Evolutionary conservation across 2,888 invertebrate genomes (phyloP).

Genomic region (Chaetogeoica ovagalla): DNA sequence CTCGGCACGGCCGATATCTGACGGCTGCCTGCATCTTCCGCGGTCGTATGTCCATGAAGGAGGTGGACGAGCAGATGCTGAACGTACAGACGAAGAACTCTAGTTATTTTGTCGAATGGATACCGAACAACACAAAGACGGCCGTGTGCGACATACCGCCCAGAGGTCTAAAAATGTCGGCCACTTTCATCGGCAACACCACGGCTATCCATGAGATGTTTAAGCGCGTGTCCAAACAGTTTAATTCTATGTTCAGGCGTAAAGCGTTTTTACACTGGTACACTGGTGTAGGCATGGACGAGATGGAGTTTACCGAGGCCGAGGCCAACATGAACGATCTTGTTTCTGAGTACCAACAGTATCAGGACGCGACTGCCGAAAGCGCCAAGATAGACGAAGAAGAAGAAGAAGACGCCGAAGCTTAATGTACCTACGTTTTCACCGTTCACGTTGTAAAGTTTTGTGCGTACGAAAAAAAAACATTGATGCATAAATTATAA

Average conservation of each 20-base stretch:
- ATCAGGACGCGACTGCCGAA: background rate
- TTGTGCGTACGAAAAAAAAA: no score
- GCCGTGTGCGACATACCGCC: slow-evolving; percentile 83
- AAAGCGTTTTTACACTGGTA: slow-evolving; percentile 78
- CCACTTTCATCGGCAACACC: slow-evolving; percentile 67
- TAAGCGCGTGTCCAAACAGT: slow-evolving; percentile 66
- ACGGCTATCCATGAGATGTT: slow-evolving; percentile 68
- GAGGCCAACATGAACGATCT: slow-evolving; percentile 1
- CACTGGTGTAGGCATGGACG: background rate
- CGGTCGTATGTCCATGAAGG: slow-evolving; percentile 58
- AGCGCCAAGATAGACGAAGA: background rate
- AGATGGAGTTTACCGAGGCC: slow-evolving; percentile 1
- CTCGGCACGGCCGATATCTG: slow-evolving; percentile 68
- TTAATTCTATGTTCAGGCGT: slow-evolving; percentile 67
- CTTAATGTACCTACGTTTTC: no score
- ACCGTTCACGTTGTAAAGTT: no score
- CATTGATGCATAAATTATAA: no score
- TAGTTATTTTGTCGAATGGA: no score
- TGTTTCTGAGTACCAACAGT: background rate
- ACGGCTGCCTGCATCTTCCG: slow-evolving; percentile 49
- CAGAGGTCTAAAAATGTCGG: slow-evolving; percentile 67
- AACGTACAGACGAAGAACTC: no score
- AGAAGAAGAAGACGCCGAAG: no score
- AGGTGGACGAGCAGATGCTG: no score
- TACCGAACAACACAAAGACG: no score